Base-by-base conservation (phyloP, 2,113 vertebrate species). In the Acanthochromis polyacanthus region DNA sequence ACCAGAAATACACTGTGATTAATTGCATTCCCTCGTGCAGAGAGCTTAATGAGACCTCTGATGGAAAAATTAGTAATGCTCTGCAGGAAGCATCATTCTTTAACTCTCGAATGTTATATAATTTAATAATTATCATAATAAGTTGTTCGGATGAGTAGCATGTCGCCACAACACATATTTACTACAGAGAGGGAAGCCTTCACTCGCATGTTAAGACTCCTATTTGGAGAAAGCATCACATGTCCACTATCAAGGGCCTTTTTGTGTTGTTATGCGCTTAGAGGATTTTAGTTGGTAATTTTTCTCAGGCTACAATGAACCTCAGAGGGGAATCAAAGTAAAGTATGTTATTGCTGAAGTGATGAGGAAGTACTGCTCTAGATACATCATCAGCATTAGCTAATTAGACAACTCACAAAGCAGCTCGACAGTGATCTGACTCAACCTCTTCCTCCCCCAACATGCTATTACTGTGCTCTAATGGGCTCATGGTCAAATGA, bases 31-130 rank as follows among this genome's bases (percentile, higher is more conserved):
- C 43, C 64, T 81, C 77, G 71, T 50, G 61, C 78, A 64, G 58
- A 48, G 61, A 84, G 55, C 77, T 70, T 83, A 87, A 85, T 83
- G 74, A 74, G 67, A 71, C 82, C 55, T 81, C 62, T 83, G 71
- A 87, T 83, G 59, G 67, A 90, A 78, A 81, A 85, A 88, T 81
- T 71, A 59, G 82, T 61, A 68, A 81, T 81, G 80, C 82, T 85
- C 77, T 57, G 71, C 60, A 83, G 73, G 84, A 82, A 57, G 51
- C 62, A 23, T 80, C 76, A 68, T 83, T 88, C 70, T 85, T 84
- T 45, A 67, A 70, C n/a, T 78, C 62, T 14, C 4, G 22, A 69
- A 73, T 72, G 45, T 75, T 75, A 78, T 65, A 76, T 83, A 72
- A 70, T 81, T 75, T 71, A 55, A 71, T 79, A 62, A 87, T 77